phyloP scores from a whole-genome alignment of 2,797 vertebrate species.

The Aplochiton taeniatus region DNA sequence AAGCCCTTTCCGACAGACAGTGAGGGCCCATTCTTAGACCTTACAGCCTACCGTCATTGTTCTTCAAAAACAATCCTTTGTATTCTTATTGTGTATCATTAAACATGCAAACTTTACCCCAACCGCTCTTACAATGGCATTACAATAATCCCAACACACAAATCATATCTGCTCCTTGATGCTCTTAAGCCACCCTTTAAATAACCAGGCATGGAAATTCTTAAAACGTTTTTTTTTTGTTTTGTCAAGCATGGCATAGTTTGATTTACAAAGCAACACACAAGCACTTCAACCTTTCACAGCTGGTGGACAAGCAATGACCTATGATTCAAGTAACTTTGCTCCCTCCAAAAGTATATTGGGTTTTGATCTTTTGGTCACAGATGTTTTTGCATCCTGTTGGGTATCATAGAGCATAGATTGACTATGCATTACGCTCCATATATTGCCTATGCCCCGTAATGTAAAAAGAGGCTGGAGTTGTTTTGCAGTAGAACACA shows the following conservation, averaged over 20 bases:
- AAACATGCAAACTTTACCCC: neutral
- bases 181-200: neutral
- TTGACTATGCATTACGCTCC: conserved; percentile 45
- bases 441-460: conserved; percentile 47
- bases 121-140: no score
- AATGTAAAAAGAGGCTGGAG: conserved; percentile 26
- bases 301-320: conserved; percentile 32
- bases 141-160: no score
- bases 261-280: conserved; percentile 1
- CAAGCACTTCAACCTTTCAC: conserved; percentile 7
- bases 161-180: neutral
- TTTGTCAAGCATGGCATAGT: neutral
- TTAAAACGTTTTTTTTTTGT: no score
- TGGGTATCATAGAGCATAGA: conserved; percentile 36
- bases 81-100: neutral
- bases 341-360: conserved; percentile 25
- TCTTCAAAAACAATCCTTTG: neutral
- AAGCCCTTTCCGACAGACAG: conserved; percentile 29
- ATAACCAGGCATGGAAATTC: neutral
- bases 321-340: conserved; percentile 27
- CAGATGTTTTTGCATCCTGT: conserved; percentile 38
- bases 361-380: conserved; percentile 29
- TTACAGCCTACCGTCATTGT: conserved; percentile 32
- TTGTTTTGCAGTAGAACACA: conserved; percentile 14
- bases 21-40: conserved; percentile 31